A percentile compares a stretch with the other conserved stretches of the same genome.
phyloP scores from a whole-genome alignment of 2,113 vertebrate genomes.

The Mastomys natalensis region DNA sequence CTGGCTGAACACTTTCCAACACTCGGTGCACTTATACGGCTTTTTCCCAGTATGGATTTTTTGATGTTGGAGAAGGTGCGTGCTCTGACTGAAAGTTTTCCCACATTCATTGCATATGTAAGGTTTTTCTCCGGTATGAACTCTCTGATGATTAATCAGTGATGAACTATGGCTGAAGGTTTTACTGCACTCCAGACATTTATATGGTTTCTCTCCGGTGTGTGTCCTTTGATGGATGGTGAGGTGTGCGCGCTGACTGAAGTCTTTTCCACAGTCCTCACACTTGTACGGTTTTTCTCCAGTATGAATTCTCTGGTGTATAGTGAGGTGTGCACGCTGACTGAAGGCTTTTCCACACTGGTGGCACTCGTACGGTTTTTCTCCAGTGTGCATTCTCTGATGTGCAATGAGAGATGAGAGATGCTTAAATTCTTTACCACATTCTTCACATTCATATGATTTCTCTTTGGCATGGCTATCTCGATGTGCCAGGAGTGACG shows the following conservation, averaged over 20 bases:
- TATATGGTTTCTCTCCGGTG: constrained; percentile 82
- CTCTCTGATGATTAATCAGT: constrained; percentile 81
- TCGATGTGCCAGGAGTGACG: constrained; percentile 81
- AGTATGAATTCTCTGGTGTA: constrained; percentile 84
- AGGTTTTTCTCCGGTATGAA: constrained; percentile 84
- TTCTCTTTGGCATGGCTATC: constrained; percentile 84
- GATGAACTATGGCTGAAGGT: constrained; percentile 84
- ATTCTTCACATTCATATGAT: constrained; percentile 83
- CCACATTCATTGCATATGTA: constrained; percentile 84
- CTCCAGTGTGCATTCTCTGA: constrained; percentile 83
- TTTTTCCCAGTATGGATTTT: constrained; percentile 84
- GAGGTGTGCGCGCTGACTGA: constrained; percentile 83
- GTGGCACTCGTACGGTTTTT: constrained; percentile 82
- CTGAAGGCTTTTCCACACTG: constrained; percentile 85
- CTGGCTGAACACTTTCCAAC: constrained; percentile 83
- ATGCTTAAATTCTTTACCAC: constrained; percentile 83
- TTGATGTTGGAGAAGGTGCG: constrained; percentile 81
- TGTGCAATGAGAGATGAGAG: constrained; percentile 82
- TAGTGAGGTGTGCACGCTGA: constrained; percentile 81
- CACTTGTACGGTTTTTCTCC: constrained; percentile 85
- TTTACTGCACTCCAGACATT: constrained; percentile 82
- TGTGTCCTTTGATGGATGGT: constrained; percentile 84
- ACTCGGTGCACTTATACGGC: constrained; percentile 83
- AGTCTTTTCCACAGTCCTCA: constrained; percentile 83
- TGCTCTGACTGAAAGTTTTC: constrained; percentile 82